Base-by-base conservation (phyloP, 2,113 vertebrate genomes). In the Corvus moneduloides region DNA sequence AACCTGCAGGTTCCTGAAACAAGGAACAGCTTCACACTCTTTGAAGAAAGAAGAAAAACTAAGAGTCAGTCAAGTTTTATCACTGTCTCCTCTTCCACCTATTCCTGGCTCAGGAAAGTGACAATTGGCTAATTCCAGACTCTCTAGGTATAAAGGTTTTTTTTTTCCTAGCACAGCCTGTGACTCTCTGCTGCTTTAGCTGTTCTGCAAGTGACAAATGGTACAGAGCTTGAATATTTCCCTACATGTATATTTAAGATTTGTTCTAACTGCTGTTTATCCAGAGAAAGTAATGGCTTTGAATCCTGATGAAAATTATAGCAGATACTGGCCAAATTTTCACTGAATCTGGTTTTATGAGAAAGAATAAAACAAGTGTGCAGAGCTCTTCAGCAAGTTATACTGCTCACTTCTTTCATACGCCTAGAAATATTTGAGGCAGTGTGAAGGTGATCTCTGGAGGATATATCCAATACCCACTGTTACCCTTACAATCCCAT, bases 371-470 rank as follows among this genome's bases (percentile, higher is more conserved):
- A 97, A 78, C 73, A 92, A 95, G 66, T 11, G 52, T 28, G 73
- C 52, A 78, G 5, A 72, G 55, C 83, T 77, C 75, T 63, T 77
- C 85, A 84, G 82, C 73, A 72, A 63, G 72, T 79, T 61, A 68
- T 61, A 54, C 84, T 58, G 32, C 89, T 90, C 48, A 7, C 43
- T 77, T 86, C 78, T 74, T 80, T 74, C 92, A 55, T 73, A 8
- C 0, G 0, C 61, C 39, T 73, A 21, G 80, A 95, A 95, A 82
- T 88, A 67, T 52, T 1, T 58, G 73, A 94, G 69, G 55, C 62
- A 84, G 68, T 24, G 68, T 66, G 91, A 97, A 96, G 91, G 91
- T 95, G 96, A 97, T 97, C 89, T 91, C 95, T 58, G 51, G 85
- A 95, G 94, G 90, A 79, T 91, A 91, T 21, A 92, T 87, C 79